Evolutionary conservation across 1,140 invertebrate genomes (phyloP).

Genomic region (Dendroctonus ponderosae): DNA sequence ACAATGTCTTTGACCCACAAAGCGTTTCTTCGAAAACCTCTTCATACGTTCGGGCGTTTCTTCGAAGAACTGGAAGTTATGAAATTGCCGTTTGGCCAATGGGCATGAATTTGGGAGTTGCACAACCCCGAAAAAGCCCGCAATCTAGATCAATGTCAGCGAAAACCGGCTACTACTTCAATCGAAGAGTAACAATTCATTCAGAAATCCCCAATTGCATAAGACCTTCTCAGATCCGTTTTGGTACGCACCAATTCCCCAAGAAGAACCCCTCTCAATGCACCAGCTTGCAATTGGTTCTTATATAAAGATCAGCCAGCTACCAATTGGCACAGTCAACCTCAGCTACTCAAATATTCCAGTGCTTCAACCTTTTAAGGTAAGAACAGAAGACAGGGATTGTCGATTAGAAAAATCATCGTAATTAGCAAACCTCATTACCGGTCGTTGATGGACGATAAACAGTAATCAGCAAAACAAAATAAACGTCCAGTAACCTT

Average conservation of each 20-base stretch:
- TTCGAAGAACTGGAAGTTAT: background rate
- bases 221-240: conserved; percentile 29
- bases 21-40: background rate
- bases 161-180: background rate
- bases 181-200: conserved; percentile 12
- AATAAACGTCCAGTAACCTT: too few species aligned
- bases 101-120: background rate
- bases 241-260: conserved; percentile 31
- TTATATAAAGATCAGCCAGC: conserved; percentile 3
- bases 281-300: background rate
- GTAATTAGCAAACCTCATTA: background rate
- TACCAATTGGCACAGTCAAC: background rate
- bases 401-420: background rate
- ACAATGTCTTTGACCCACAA: background rate
- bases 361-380: background rate
- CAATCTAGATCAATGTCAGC: conserved; percentile 14
- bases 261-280: conserved; percentile 9
- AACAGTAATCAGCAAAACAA: too few species aligned
- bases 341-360: background rate
- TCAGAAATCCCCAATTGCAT: conserved; percentile 29
- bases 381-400: background rate
- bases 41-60: background rate
- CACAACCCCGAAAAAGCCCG: background rate
- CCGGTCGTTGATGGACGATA: background rate
- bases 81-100: background rate